phyloP scores from a whole-genome alignment of 2,888 invertebrate species.

The Lycophotia porphyrea region DNA sequence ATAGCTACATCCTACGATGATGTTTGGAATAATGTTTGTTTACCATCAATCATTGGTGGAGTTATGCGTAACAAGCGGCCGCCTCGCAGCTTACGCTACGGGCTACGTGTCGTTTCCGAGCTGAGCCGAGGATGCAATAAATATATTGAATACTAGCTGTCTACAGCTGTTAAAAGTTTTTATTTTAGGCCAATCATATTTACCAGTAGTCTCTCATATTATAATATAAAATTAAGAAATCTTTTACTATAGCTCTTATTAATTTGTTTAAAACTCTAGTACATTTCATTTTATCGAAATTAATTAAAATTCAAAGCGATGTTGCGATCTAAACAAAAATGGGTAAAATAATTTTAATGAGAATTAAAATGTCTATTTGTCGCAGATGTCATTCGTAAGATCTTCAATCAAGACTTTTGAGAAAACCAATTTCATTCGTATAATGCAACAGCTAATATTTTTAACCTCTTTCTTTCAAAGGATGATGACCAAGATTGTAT shows the following conservation, averaged over 20 bases:
- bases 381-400: constrained; percentile 6
- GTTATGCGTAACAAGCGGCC: constrained; percentile 51
- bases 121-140: constrained; percentile 34
- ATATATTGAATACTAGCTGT: constrained; percentile 35
- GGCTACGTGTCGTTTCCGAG: constrained; percentile 29
- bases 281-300: not conserved
- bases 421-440: no score
- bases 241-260: constrained; percentile 1
- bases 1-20: constrained; percentile 54
- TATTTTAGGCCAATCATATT: constrained; percentile 19
- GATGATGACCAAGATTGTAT: no score
- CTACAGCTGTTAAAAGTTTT: constrained; percentile 30
- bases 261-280: not conserved
- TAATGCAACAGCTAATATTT: no score
- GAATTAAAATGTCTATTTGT: not conserved
- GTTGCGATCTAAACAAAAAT: not conserved
- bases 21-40: constrained; percentile 63
- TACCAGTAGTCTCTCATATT: not conserved
- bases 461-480: no score
- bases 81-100: constrained; percentile 23
- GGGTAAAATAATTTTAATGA: not conserved
- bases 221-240: constrained; percentile 9
- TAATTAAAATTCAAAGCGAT: constrained; percentile 11
- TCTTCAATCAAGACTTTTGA: no score
- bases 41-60: constrained; percentile 65